A percentile compares a stretch with the other conserved stretches of the same genome.
Evolutionary conservation across 2,888 invertebrate species (phyloP).

Genomic region (Leucophenga maculata): DNA sequence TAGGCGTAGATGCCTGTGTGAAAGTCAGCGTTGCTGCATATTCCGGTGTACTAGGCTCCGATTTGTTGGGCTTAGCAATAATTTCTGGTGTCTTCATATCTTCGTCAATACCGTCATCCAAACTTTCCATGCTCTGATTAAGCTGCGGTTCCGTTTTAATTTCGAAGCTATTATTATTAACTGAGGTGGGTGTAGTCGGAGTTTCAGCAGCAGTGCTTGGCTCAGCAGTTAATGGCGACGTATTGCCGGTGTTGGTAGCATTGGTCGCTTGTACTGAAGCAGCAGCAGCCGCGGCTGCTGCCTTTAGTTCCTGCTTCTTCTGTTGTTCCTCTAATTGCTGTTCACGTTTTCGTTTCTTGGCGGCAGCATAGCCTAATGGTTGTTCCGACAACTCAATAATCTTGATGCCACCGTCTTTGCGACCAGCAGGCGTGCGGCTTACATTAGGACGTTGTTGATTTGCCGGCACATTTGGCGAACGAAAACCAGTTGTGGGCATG

Average conservation of each 20-base stretch:
- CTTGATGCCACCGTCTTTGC: constrained; percentile 94
- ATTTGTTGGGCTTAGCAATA: constrained; percentile 63
- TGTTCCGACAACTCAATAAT: constrained; percentile 94
- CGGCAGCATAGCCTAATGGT: constrained; percentile 86
- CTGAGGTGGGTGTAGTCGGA: constrained; percentile 67
- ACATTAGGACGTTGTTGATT: constrained; percentile 73
- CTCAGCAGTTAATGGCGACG: constrained; percentile 43
- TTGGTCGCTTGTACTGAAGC: constrained; percentile 64
- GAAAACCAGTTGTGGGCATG: constrained; percentile 79
- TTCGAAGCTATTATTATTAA: constrained; percentile 56
- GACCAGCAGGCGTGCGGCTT: constrained; percentile 78
- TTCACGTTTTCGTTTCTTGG: constrained; percentile 89
- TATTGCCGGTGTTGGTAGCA: constrained; percentile 44
- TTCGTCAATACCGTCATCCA: constrained; percentile 52
- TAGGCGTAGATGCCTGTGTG: constrained; percentile 70
- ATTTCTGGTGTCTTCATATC: constrained; percentile 47
- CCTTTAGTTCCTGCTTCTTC: constrained; percentile 76
- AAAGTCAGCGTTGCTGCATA: constrained; percentile 86
- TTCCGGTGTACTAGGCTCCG: constrained; percentile 79
- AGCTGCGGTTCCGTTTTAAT: constrained; percentile 60
- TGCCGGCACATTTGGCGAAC: constrained; percentile 72
- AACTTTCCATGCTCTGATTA: constrained; percentile 49
- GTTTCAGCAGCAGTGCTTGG: constrained; percentile 47
- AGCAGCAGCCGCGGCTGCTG: constrained; percentile 68
- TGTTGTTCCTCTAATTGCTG: constrained; percentile 80